These are phyloP conservation scores for Andricus quercusramuli DNA, from an alignment of 2,888 invertebrate genomes.

Conservation along the genomic window DNA sequence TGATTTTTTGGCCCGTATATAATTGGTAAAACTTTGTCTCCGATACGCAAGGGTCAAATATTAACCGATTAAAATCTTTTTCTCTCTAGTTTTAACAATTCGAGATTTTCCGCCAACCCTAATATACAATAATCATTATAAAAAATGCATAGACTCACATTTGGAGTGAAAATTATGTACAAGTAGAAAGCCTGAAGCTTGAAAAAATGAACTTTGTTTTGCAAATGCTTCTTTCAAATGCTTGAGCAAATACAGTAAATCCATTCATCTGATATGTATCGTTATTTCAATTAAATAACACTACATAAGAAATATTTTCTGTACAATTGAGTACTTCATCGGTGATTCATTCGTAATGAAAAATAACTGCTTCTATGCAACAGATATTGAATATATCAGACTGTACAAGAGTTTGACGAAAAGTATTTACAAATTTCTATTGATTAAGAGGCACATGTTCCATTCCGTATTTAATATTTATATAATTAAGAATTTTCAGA, in stretches of 20 bases:
- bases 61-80: no score
- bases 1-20: no score
- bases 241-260: neutral
- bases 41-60: no score
- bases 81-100: no score
- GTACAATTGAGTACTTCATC: conserved; percentile 1
- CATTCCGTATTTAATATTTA: neutral
- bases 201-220: neutral
- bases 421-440: conserved; percentile 25
- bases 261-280: conserved; percentile 20
- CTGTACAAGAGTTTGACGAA: neutral
- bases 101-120: no score
- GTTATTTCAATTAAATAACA: neutral
- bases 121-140: no score
- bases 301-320: neutral
- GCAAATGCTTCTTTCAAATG: neutral
- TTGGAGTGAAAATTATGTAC: neutral
- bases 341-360: neutral
- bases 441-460: conserved; percentile 17
- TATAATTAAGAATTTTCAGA: neutral
- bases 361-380: neutral
- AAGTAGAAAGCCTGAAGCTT: neutral
- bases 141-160: neutral
- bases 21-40: no score
- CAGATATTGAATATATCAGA: neutral